A percentile compares a stretch with the other conserved stretches of the same genome.
phyloP scores from a whole-genome alignment of 2,113 vertebrate genomes.

The Lepidothrix coronata region DNA sequence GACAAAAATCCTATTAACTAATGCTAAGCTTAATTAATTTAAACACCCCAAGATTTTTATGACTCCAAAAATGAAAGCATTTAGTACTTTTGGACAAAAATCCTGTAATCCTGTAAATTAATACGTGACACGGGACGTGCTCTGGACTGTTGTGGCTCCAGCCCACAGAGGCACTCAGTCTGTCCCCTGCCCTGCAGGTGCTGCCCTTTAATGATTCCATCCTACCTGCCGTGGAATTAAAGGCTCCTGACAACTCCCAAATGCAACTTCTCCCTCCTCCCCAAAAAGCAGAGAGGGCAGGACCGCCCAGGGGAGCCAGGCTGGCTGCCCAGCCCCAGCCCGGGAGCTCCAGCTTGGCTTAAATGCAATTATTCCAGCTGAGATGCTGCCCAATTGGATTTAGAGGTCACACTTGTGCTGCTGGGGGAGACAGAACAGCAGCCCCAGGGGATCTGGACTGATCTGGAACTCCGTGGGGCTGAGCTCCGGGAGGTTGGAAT shows the following conservation, averaged over 20 bases:
- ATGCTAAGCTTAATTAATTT: too few species aligned
- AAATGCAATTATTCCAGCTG: conserved; percentile 14
- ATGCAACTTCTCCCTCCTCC: neutral
- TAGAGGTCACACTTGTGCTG: neutral
- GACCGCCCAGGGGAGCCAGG: neutral
- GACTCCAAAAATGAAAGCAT: too few species aligned
- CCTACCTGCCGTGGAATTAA: neutral
- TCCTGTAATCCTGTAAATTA: neutral
- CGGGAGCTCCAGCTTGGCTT: neutral
- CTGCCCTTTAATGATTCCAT: neutral
- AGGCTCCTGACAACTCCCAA: neutral
- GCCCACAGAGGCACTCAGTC: neutral
- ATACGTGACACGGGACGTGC: rapidly evolving
- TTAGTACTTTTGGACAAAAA: too few species aligned
- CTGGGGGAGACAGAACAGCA: neutral
- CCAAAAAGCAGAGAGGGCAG: neutral
- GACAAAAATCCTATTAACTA: neutral
- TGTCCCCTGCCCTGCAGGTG: neutral
- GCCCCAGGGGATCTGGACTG: neutral
- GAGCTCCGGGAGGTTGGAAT: neutral
- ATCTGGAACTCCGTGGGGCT: neutral
- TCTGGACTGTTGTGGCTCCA: neutral
- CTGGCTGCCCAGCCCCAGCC: rapidly evolving
- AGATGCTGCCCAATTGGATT: conserved; percentile 25
- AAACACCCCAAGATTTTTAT: too few species aligned